A percentile compares a stretch with the other conserved stretches of the same genome.
Evolutionary conservation across 1,140 invertebrate species (phyloP).

Genomic region (Spodoptera litura): DNA sequence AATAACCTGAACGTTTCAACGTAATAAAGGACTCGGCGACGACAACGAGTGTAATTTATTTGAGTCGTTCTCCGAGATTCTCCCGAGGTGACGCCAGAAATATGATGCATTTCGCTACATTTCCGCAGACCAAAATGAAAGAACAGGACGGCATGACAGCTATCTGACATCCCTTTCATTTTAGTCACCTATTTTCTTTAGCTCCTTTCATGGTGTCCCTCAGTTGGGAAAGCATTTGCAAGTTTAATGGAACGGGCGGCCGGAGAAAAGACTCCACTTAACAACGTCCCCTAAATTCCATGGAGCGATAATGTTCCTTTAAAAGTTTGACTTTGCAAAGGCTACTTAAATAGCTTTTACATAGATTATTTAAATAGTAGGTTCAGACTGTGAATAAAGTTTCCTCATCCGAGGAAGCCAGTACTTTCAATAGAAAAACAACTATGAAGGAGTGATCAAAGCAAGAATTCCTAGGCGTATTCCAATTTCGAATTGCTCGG

Average conservation of each 20-base stretch:
- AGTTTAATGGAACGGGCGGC: constrained; percentile 33
- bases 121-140: constrained; percentile 2
- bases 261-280: constrained; percentile 32
- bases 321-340: constrained; percentile 32
- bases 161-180: constrained; percentile 3
- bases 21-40: not conserved
- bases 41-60: not conserved
- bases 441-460: constrained; percentile 1
- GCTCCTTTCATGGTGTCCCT: constrained; percentile 33
- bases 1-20: constrained; percentile 1
- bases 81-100: not conserved
- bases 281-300: constrained; percentile 10
- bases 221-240: constrained; percentile 37
- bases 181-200: constrained; percentile 29
- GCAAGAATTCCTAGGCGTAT: constrained; percentile 1
- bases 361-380: not conserved
- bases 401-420: too few species aligned
- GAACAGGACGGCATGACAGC: not conserved
- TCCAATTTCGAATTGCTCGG: not conserved
- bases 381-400: not conserved
- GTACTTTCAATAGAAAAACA: constrained; percentile 6
- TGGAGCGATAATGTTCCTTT: constrained; percentile 13
- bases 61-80: not conserved
- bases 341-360: constrained; percentile 6
- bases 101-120: not conserved